phyloP scores from a whole-genome alignment of 2,113 vertebrate genomes.

The Apistogramma diplotaenia region DNA sequence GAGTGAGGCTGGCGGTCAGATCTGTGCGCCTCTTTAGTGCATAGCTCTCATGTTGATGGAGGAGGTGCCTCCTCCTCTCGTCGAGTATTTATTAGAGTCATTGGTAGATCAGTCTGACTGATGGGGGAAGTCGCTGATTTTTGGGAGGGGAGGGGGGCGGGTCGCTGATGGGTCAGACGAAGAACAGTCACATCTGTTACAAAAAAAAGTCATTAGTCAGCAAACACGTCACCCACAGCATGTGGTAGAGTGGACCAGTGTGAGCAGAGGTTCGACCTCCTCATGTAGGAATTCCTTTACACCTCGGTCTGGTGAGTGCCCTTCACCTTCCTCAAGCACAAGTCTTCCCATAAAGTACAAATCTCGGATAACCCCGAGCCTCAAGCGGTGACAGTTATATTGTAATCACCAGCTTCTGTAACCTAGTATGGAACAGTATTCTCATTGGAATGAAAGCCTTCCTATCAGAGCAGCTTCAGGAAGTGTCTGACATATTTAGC shows the following conservation, averaged over 20 bases:
- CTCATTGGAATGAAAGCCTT: background rate
- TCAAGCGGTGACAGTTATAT: background rate
- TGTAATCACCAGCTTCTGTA: background rate
- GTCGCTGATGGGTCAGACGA: background rate
- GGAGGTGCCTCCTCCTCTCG: slow-evolving; percentile 9
- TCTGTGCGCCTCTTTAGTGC: slow-evolving; percentile 49
- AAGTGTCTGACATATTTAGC: background rate
- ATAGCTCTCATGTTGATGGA: slow-evolving; percentile 53
- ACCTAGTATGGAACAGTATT: background rate
- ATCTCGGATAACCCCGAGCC: background rate
- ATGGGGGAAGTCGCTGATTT: too few species aligned
- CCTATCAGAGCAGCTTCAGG: background rate
- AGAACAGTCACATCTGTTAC: slow-evolving; percentile 25
- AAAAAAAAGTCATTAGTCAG: slow-evolving; percentile 16
- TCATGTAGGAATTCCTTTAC: background rate
- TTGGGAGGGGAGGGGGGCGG: too few species aligned
- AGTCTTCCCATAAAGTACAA: too few species aligned
- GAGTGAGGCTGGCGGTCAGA: background rate
- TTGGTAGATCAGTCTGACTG: slow-evolving; percentile 37
- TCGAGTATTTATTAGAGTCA: slow-evolving; percentile 24
- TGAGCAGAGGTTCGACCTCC: background rate
- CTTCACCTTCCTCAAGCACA: too few species aligned
- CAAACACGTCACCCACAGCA: background rate
- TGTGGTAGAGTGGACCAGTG: slow-evolving; percentile 10
- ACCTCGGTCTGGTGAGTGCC: background rate